A percentile compares a stretch with the other conserved stretches of the same genome.
Conservation (phyloP, 1,140 invertebrate species). For the Drusus annulatus region DNA sequence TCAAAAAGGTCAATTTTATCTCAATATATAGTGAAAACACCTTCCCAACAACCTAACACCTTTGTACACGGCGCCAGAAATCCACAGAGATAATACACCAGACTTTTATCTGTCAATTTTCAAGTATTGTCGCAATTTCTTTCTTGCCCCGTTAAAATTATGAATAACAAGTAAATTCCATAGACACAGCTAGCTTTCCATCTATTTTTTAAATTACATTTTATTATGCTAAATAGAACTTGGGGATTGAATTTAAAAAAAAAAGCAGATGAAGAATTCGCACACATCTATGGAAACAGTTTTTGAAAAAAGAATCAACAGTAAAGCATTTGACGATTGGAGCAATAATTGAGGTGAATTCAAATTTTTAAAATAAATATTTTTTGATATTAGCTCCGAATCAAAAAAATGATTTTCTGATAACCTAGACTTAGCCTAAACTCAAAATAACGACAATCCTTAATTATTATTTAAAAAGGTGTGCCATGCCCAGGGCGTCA, state of each 20-base stretch:
- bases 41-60: conserved; percentile 39
- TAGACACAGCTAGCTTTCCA: neutral
- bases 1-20: conserved; percentile 23
- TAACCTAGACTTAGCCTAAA: conserved; percentile 31
- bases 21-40: conserved; percentile 27
- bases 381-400: neutral
- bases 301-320: conserved; percentile 24
- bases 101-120: neutral
- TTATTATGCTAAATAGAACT: too few species aligned
- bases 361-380: neutral
- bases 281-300: conserved; percentile 21
- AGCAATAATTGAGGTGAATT: neutral
- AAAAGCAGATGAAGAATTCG: conserved; percentile 1
- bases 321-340: conserved; percentile 24
- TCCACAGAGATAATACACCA: conserved; percentile 3
- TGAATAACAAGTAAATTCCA: conserved; percentile 27
- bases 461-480: conserved; percentile 18
- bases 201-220: too few species aligned
- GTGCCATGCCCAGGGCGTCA: neutral
- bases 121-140: conserved; percentile 2
- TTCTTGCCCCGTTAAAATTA: conserved; percentile 24
- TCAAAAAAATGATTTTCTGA: conserved; percentile 10
- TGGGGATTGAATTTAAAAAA: too few species aligned
- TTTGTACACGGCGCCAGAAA: conserved; percentile 7
- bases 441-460: conserved; percentile 40